phyloP scores from a whole-genome alignment of 1,140 invertebrate genomes.

The Musca domestica region DNA sequence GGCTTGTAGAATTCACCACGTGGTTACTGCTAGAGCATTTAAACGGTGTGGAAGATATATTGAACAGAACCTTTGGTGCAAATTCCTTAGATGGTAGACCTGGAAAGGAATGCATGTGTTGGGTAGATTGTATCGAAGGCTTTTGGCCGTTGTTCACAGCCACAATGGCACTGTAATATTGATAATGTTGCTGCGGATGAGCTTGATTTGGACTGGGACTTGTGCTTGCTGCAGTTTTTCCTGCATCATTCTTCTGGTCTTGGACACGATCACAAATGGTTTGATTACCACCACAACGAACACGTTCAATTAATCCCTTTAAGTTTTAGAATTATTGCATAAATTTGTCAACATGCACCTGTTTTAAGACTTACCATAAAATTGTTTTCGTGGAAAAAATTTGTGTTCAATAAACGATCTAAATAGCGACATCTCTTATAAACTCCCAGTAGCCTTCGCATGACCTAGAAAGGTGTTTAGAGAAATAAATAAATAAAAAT shows the following conservation, averaged over 20 bases:
- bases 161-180: not conserved
- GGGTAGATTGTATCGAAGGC: too few relatives aligned
- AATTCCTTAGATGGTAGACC: constrained; percentile 24
- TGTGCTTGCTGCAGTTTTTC: not conserved
- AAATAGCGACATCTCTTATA: constrained; percentile 85
- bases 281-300: constrained; percentile 57
- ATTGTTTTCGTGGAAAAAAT: constrained; percentile 79
- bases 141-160: not conserved
- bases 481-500: constrained; percentile 29
- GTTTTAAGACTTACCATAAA: constrained; percentile 56
- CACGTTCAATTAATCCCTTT: constrained; percentile 62
- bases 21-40: constrained; percentile 5
- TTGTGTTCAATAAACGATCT: constrained; percentile 79
- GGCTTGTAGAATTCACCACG: not conserved
- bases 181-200: not conserved
- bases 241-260: constrained; percentile 54
- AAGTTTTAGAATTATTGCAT: not conserved
- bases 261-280: constrained; percentile 59
- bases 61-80: constrained; percentile 27
- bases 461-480: constrained; percentile 54
- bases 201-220: constrained; percentile 17
- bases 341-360: not conserved
- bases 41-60: constrained; percentile 28
- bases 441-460: constrained; percentile 75
- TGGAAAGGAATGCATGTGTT: too few relatives aligned